Base-by-base conservation (phyloP, 2,797 vertebrate genomes). In the Holocentrus rufus region DNA sequence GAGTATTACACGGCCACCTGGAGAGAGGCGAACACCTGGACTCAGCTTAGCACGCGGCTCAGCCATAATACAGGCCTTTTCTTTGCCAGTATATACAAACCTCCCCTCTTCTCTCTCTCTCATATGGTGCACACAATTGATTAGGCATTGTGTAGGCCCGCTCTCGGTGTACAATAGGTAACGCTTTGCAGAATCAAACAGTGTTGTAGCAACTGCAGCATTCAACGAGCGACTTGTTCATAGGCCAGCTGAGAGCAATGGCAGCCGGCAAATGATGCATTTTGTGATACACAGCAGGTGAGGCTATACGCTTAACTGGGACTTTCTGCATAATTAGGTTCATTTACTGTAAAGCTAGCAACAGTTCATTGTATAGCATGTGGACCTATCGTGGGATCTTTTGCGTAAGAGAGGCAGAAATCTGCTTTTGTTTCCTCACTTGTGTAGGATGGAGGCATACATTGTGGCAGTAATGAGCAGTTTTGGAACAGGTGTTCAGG, bases 1-100 rank as follows among this genome's bases (percentile, higher is more conserved):
- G 90, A 89, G 92, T 90, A 91, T 93, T 92, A 93, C 91, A 92
- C 57, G 81, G 82, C 92, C 92, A 93, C 92, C 92, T 92, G 92
- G 89, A 91, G 87, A 83, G 82, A 87, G 79, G 57, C 47, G 81
- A 90, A 88, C 91, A 92, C 92, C 92, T 92, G 91, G 88, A 80
- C 82, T 39, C 60, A 80, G 90, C 87, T 92, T 91, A 87, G 80
- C 18, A 66, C 79, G 74, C 61, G 63, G 87, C 88, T 88, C 87
- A 86, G 66, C 82, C 74, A 47, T 88, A 86, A 90, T 88, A 68
- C 85, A 47, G 57, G 62, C 50, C 77, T 62, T 69, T 76, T 79
- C 74, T 77, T 56, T 82, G 80, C 80, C 84, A 85, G 77, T 79
- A 60, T 81, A 83, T 65, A 77, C 75, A 82, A 79, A 77, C 65